Evolutionary conservation across 2,888 invertebrate species (phyloP).

Genomic region (Drosophila austrosaltans): DNA sequence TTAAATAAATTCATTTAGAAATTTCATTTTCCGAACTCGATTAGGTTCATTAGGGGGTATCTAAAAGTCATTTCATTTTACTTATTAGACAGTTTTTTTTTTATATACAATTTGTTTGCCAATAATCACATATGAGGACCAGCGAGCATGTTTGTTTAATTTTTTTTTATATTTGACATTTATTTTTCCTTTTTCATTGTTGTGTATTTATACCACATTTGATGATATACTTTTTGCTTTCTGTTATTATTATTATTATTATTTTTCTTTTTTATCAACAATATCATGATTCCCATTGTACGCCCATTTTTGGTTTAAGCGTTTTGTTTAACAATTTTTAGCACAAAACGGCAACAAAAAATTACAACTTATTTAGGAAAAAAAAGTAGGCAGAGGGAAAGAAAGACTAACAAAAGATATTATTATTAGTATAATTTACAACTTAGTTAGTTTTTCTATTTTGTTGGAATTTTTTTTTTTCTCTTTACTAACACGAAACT

Average conservation of each 20-base stretch:
- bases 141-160: constrained; percentile 4
- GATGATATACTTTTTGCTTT: not conserved
- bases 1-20: not conserved
- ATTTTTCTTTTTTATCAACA: not conserved
- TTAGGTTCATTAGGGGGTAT: not conserved
- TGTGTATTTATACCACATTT: constrained; percentile 8
- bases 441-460: not conserved
- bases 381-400: not conserved
- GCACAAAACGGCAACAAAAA: constrained; percentile 10
- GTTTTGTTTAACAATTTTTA: constrained; percentile 13
- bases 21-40: too few species aligned
- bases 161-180: not conserved
- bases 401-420: not conserved
- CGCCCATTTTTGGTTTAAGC: constrained; percentile 7
- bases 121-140: constrained; percentile 8
- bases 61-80: not conserved
- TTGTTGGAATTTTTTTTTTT: too few species aligned
- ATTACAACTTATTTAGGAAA: not conserved
- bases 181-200: constrained; percentile 2
- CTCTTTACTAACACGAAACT: too few species aligned
- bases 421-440: constrained; percentile 4
- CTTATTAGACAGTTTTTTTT: not conserved
- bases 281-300: constrained; percentile 3
- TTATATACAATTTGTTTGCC: not conserved
- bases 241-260: not conserved